Conservation (phyloP, 2,797 vertebrate genomes). For the Chromobotia macracanthus region DNA sequence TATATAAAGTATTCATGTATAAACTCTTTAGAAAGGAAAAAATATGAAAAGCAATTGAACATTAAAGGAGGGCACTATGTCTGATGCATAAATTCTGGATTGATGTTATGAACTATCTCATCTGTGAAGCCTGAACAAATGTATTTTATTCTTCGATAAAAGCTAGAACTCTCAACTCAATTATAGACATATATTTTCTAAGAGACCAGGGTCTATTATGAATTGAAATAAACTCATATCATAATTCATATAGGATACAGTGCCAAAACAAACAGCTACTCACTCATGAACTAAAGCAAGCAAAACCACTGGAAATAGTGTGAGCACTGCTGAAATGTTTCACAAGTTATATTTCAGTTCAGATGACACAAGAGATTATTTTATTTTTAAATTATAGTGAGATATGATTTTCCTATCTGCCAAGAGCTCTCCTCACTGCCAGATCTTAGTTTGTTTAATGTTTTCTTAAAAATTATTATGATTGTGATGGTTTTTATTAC, state of each 20-base stretch:
- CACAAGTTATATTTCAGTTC: slow-evolving; percentile 14
- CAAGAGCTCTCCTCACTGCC: not conserved
- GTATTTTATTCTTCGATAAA: slow-evolving; percentile 32
- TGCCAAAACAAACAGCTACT: not conserved
- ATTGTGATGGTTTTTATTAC: not conserved
- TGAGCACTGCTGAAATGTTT: slow-evolving; percentile 2
- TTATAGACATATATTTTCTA: slow-evolving; percentile 34
- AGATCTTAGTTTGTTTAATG: not conserved
- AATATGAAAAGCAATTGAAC: too few species aligned
- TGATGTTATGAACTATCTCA: slow-evolving; percentile 22
- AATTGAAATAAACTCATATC: not conserved
- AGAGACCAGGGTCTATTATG: not conserved
- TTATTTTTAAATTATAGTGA: not conserved
- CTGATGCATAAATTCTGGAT: not conserved
- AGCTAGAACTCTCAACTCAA: slow-evolving; percentile 6
- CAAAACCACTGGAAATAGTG: not conserved
- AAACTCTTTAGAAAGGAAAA: not conserved
- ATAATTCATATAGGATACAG: not conserved
- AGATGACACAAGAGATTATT: not conserved
- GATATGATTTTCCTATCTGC: not conserved
- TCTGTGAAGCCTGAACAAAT: slow-evolving; percentile 12
- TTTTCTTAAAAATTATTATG: not conserved
- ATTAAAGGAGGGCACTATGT: not conserved
- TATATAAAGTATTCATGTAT: not conserved
- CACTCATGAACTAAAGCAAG: not conserved